Evolutionary conservation across 64 coral and sea anemone genomes (phyloP).

Genomic region (Dendrophyllia cribrosa): DNA sequence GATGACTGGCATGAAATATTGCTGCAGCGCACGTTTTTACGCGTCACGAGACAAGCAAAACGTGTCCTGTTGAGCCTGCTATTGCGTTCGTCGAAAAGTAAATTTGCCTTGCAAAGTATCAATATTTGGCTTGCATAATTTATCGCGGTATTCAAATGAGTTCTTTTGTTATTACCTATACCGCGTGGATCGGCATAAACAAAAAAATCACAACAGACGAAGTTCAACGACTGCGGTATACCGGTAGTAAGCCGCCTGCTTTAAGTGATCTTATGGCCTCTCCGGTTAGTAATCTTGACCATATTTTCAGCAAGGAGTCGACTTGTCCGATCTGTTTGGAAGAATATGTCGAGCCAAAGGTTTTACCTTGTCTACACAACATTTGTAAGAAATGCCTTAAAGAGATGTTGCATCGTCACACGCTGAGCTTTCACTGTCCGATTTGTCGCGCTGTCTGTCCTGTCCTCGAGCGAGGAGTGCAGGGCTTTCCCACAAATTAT

Average conservation of each 20-base stretch:
- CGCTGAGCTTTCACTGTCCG: conserved; percentile 59
- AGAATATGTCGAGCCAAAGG: conserved; percentile 72
- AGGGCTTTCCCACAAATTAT: conserved; percentile 53
- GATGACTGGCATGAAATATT: neutral
- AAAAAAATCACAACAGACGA: neutral
- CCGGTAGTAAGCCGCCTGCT: neutral
- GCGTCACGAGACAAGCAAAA: neutral
- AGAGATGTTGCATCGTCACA: conserved; percentile 49
- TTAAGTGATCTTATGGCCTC: conserved; percentile 4
- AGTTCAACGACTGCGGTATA: neutral
- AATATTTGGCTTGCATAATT: neutral
- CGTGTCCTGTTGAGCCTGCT: too few relatives aligned
- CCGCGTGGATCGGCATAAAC: conserved; percentile 26
- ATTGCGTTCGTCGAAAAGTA: too few relatives aligned
- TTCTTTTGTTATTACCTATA: conserved; percentile 23
- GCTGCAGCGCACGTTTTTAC: neutral
- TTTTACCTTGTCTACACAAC: conserved; percentile 69
- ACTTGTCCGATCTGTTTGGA: conserved; percentile 80
- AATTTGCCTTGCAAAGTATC: neutral
- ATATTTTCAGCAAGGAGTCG: conserved; percentile 51
- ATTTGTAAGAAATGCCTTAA: conserved; percentile 71
- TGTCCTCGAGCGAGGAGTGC: conserved; percentile 53
- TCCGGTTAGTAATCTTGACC: conserved; percentile 22
- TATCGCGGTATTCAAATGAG: conserved; percentile 7
- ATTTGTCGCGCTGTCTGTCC: conserved; percentile 62